Base-by-base conservation (phyloP, 2,888 invertebrate species). In the Craniophora ligustri region DNA sequence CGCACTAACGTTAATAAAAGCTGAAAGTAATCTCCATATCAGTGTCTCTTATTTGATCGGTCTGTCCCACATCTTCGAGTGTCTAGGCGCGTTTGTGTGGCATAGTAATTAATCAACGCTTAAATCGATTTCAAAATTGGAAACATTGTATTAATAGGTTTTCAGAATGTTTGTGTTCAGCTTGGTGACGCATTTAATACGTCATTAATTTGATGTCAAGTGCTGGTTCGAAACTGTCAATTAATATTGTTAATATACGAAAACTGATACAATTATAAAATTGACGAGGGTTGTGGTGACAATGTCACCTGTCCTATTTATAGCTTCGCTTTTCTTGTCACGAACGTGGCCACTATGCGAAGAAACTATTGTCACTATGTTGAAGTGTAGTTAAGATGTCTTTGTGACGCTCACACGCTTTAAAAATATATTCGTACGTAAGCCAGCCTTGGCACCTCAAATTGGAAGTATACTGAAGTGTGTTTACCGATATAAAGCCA, bases 301-400 rank as follows among this genome's bases (percentile, higher is more conserved):
- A 56, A 69, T 56, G 44, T 58, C 67, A 59, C 26, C 35, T 15
- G 44, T 49, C 31, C 42, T 49, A 48, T 63, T 58, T 57, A 59
- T 59, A 58, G 51, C 0, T 3, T 4, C 14, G 36, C 18, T 31
- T 31, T 49, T 59, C 44, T 15, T 32, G 47, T 35, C 64, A n/a
- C n/a, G n/a, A 38, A 11, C 14, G 2, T 7, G 18, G 21, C 19
- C 15, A 44, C 46, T 53, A 41, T 58, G 42, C 16, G 23, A 50
- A 42, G 16, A 19, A 36, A 39, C 46, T 65, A 53, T 69, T 67
- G 70, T 69, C 45, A 48, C 26, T 15, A 10, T 5, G 34, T 30
- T 36, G 44, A 44, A 69, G 39, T 57, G 39, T 44, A 14, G 32
- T 40, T 13, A 57, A 69, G 46, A 49, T 23, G 49, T 44, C 35